Evolutionary conservation across 2,888 invertebrate genomes (phyloP).

Genomic region (Lamellibrachia columna): DNA sequence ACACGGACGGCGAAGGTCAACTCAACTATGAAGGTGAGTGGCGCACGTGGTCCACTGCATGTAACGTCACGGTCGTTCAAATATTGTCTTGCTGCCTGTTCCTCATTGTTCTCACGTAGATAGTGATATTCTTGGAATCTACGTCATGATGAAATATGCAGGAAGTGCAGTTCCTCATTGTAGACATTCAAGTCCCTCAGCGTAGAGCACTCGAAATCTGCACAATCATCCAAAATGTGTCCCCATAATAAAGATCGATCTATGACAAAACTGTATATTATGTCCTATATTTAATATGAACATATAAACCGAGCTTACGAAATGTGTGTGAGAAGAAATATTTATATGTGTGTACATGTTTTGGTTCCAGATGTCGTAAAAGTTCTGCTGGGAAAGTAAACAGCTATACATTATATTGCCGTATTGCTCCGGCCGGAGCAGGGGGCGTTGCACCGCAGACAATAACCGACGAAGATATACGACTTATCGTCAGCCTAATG

Average conservation of each 20-base stretch:
- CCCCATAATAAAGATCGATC: not conserved
- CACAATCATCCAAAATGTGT: not conserved
- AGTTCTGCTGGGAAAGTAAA: not conserved
- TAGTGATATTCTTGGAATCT: not conserved
- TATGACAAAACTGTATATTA: not conserved
- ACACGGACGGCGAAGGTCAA: slow-evolving; percentile 40
- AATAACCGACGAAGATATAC: not conserved
- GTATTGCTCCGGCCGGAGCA: not conserved
- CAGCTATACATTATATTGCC: not conserved
- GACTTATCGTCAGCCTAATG: not conserved
- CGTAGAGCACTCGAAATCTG: not conserved
- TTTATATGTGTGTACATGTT: not conserved
- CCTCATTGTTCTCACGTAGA: too few species aligned
- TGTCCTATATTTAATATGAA: not conserved
- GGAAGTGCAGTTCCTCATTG: not conserved
- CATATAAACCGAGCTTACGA: not conserved
- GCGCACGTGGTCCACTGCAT: not conserved
- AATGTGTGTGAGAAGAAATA: not conserved
- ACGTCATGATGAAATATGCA: not conserved
- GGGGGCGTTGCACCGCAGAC: not conserved
- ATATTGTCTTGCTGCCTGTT: not conserved
- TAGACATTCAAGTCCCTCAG: not conserved
- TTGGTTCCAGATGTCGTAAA: not conserved
- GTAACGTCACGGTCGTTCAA: not conserved
- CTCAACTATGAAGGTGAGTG: slow-evolving; percentile 37